Base-by-base conservation (phyloP, 2,797 vertebrate species). In the Aplochiton taeniatus region DNA sequence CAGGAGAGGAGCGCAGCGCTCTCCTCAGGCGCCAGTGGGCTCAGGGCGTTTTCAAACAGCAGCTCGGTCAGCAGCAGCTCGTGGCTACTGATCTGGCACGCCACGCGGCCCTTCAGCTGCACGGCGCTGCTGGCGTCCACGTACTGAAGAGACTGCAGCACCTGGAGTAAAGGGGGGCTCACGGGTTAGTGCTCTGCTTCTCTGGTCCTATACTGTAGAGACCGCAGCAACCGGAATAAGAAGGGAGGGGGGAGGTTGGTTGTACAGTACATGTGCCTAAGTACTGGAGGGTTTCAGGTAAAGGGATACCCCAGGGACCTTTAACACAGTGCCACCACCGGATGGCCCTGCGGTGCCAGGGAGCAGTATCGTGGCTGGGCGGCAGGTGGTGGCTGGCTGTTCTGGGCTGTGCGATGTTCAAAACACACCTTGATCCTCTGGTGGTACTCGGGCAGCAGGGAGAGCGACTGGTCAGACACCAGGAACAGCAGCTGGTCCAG, bases 51-150 rank as follows among this genome's bases (percentile, higher is more conserved):
- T 78, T 96, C 96, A 1, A 97, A 94, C 78, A 97, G 93, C 83
- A 97, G 93, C 87, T 97, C 95, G 0, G 95, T 97, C 47, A 97
- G 92, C 55, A 97, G 90, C 63, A 97, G 87, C 88, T 97, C 95
- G 0, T 97, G 95, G 84, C 93, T 94, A 85, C 94, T 95, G 87
- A 97, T 95, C 89, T 95, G 95, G 79, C 95, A 95, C 0, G 96
- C 95, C 58, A 97, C 96, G 0, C 94, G 89, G 16, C 96, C 96
- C 4, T 96, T 95, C 72, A 97, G 90, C 91, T 95, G 95, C 84
- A 97, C 95, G 0, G 95, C 94, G 0, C 95, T 93, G 0, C 87
- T 73, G 58, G 84, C 77, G 41, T 96, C 95, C 6, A 96, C 85
- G 1, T 97, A 97, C 72, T 94, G 90, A 61, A 96, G 90, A 0